phyloP scores from a whole-genome alignment of 2,888 invertebrate species.

The Caenorhabditis wallacei region DNA sequence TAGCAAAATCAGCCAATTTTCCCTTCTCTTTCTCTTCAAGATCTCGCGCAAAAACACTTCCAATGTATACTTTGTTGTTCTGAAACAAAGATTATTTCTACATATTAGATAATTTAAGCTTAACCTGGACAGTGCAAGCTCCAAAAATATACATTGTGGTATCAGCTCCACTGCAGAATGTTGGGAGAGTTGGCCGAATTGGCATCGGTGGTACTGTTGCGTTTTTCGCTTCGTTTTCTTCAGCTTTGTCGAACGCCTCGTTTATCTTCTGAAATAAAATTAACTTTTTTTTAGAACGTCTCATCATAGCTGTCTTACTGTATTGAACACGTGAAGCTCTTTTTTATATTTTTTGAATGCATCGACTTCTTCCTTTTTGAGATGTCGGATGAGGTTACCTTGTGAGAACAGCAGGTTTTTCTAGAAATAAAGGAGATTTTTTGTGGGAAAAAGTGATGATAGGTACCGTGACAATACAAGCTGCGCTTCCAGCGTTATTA shows the following conservation, averaged over 20 bases:
- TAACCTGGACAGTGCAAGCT: conserved; percentile 80
- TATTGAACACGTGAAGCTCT: conserved; percentile 77
- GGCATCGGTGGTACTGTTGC: conserved; percentile 78
- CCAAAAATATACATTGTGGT: conserved; percentile 80
- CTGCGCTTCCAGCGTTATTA: conserved; percentile 53
- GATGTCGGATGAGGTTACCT: conserved; percentile 79
- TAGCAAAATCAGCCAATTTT: conserved; percentile 75
- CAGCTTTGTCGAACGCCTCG: conserved; percentile 79
- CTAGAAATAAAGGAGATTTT: conserved; percentile 58
- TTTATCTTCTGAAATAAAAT: conserved; percentile 75
- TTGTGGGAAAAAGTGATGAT: background rate
- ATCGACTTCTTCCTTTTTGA: conserved; percentile 75
- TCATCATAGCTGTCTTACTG: conserved; percentile 59
- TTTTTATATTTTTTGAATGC: conserved; percentile 78
- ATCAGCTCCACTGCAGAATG: conserved; percentile 78
- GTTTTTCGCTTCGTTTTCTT: conserved; percentile 75
- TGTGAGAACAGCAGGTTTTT: conserved; percentile 79
- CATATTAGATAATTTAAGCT: background rate
- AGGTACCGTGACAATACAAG: conserved; percentile 73
- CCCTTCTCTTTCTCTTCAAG: conserved; percentile 76
- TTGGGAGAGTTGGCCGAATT: conserved; percentile 76
- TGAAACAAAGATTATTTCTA: conserved; percentile 25
- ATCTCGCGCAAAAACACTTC: conserved; percentile 77
- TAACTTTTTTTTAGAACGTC: too few relatives aligned
- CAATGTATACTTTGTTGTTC: conserved; percentile 82